Evolutionary conservation across 2,113 vertebrate genomes (phyloP).

Genomic region (Melospiza melodia): DNA sequence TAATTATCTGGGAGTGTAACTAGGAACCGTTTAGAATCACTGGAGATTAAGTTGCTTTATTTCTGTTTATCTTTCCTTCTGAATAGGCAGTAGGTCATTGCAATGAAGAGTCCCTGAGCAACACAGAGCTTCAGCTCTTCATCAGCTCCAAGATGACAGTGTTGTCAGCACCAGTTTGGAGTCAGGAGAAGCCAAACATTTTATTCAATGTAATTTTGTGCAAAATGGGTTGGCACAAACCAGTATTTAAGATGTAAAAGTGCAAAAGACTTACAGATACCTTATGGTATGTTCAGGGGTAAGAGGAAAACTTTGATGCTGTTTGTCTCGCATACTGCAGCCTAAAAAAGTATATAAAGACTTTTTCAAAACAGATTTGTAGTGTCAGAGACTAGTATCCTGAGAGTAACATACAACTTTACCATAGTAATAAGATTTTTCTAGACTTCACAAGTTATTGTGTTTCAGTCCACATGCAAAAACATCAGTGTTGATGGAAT

Average conservation of each 20-base stretch:
- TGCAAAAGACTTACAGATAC: not conserved
- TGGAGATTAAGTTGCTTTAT: conserved; percentile 44
- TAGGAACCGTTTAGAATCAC: not conserved
- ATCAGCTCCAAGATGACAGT: not conserved
- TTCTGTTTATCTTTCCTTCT: conserved; percentile 40
- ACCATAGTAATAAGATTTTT: not conserved
- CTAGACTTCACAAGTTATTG: not conserved
- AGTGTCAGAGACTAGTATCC: not conserved
- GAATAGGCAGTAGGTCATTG: not conserved
- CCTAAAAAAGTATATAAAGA: not conserved
- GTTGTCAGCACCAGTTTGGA: not conserved
- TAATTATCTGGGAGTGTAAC: conserved; percentile 41
- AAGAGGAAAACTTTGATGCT: not conserved
- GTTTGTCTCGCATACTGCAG: not conserved
- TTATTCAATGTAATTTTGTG: not conserved
- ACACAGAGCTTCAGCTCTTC: not conserved
- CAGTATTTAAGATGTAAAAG: not conserved
- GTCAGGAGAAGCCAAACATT: not conserved
- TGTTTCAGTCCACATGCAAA: not conserved
- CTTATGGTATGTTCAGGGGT: not conserved
- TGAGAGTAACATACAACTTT: not conserved
- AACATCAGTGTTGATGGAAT: not conserved
- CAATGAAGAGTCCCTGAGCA: conserved; percentile 14
- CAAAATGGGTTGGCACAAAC: not conserved
- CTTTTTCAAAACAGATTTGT: not conserved